A percentile compares a stretch with the other conserved stretches of the same genome.
These are phyloP conservation scores for Deilephila porcellus DNA, from an alignment of 2,888 invertebrate genomes.

Conservation along the genomic window DNA sequence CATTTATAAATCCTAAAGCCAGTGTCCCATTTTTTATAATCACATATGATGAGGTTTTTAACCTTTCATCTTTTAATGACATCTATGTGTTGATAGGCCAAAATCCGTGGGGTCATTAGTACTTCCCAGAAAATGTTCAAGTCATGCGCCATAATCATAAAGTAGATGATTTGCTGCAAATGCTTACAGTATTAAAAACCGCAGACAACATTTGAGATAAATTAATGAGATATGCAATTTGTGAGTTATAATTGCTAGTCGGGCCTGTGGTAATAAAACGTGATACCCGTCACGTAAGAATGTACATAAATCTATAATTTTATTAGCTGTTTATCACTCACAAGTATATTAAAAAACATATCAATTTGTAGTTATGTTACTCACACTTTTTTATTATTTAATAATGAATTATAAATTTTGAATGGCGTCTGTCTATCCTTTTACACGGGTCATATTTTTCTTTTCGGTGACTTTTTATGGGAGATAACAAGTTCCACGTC, in stretches of 20 bases:
- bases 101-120: not conserved
- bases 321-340: constrained; percentile 33
- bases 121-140: constrained; percentile 14
- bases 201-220: constrained; percentile 40
- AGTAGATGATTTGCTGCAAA: constrained; percentile 23
- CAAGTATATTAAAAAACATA: constrained; percentile 16
- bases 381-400: constrained; percentile 5
- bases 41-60: not conserved
- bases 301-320: constrained; percentile 41
- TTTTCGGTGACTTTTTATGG: not conserved
- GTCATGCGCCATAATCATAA: constrained; percentile 16
- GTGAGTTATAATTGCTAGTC: constrained; percentile 44
- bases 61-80: not conserved
- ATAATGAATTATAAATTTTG: not conserved
- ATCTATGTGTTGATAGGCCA: constrained; percentile 5
- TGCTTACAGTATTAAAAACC: constrained; percentile 4
- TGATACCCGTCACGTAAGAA: constrained; percentile 33
- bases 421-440: not conserved
- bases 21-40: not conserved
- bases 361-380: not conserved
- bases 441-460: not conserved
- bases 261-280: constrained; percentile 40
- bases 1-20: not conserved
- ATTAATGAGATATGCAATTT: constrained; percentile 48
- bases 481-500: not conserved